Percentiles rank a stretch among this genome's conserved stretches.
phyloP scores from a whole-genome alignment of 2,797 vertebrate species.

The Cebuella pygmaea region DNA sequence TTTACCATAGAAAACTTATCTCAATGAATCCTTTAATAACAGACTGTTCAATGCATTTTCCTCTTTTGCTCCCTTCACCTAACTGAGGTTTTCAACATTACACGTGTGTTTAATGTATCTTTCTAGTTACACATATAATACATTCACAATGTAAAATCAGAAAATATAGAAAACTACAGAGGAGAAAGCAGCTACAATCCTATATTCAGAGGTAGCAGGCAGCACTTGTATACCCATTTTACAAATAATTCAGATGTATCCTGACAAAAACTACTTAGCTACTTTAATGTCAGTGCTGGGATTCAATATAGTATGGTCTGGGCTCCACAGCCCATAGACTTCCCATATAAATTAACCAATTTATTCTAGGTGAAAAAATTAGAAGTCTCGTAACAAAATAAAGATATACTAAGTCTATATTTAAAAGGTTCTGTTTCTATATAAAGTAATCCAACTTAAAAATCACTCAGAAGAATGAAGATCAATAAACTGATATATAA shows the following conservation, averaged over 20 bases:
- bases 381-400: not conserved
- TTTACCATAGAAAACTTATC: slow-evolving; percentile 6
- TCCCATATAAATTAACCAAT: slow-evolving; percentile 35
- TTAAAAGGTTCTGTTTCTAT: not conserved
- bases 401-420: not conserved
- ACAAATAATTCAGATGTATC: not conserved
- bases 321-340: not conserved
- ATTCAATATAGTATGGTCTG: not conserved
- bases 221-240: not conserved
- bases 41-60: not conserved
- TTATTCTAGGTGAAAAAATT: slow-evolving; percentile 30
- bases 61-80: not conserved
- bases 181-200: not conserved
- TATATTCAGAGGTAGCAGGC: not conserved
- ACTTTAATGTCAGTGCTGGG: not conserved
- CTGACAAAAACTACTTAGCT: not conserved
- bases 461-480: not conserved
- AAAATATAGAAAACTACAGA: not conserved
- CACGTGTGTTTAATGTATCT: not conserved
- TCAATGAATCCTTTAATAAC: not conserved
- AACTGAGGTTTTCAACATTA: not conserved
- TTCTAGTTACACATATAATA: not conserved
- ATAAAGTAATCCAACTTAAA: not conserved
- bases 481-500: not conserved
- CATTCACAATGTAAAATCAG: not conserved